Conservation (phyloP, 2,113 vertebrate genomes). For the Alethe diademata region DNA sequence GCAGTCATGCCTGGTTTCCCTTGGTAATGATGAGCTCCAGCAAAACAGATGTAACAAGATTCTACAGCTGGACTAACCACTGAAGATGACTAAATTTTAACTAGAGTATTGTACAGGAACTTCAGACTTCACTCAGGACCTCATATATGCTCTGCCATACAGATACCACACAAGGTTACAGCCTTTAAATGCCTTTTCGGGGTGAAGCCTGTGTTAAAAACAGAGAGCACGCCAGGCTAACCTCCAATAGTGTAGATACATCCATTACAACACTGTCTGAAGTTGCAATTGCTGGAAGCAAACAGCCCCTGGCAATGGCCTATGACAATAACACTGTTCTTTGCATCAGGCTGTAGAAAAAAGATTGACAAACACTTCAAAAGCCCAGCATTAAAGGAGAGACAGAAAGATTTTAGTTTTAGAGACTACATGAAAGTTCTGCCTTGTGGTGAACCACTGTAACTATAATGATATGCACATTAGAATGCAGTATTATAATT, state of each 20-base stretch:
- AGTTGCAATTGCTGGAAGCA: not conserved
- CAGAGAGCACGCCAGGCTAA: not conserved
- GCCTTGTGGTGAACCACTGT: not conserved
- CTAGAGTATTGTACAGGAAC: not conserved
- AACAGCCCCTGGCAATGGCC: not conserved
- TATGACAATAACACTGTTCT: not conserved
- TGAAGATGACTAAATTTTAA: not conserved
- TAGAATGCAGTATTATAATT: not conserved
- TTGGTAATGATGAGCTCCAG: not conserved
- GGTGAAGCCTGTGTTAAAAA: accelerated
- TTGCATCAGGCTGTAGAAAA: not conserved
- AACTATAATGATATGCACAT: not conserved
- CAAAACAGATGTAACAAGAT: not conserved
- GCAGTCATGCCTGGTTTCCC: accelerated
- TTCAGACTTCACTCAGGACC: not conserved
- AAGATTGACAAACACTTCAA: not conserved
- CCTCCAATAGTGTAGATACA: not conserved
- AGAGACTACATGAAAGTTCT: not conserved
- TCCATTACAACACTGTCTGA: not conserved
- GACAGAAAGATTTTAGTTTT: not conserved
- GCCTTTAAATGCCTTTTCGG: not conserved
- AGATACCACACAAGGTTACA: not conserved
- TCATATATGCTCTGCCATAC: not conserved
- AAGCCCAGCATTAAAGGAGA: not conserved
- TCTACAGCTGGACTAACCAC: not conserved